A percentile compares a stretch with the other conserved stretches of the same genome.
Evolutionary conservation across 2,888 invertebrate species (phyloP).

Genomic region (Drosophila longiperda): DNA sequence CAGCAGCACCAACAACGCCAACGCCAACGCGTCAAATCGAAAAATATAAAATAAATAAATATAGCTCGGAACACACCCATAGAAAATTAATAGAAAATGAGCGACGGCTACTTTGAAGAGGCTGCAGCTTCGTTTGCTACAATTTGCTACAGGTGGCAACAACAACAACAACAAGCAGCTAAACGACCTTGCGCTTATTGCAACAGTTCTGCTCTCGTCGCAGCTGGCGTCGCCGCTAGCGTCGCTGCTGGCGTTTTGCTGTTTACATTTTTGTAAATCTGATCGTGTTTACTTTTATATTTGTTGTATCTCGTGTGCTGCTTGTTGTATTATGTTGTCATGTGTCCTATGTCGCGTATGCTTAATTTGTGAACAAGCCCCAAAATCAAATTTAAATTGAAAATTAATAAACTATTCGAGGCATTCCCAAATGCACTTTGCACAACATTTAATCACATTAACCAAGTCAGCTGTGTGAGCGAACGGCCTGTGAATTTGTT

Average conservation of each 20-base stretch:
- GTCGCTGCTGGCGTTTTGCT: conserved; percentile 39
- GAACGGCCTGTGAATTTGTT: conserved; percentile 59
- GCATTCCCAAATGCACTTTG: conserved; percentile 64
- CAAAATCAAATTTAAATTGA: conserved; percentile 8
- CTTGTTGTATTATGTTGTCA: conserved; percentile 22
- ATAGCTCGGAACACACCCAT: conserved; percentile 63
- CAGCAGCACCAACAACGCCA: conserved; percentile 26
- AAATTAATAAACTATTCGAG: conserved; percentile 17
- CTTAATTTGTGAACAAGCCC: conserved; percentile 49
- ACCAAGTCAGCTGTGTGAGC: conserved; percentile 44
- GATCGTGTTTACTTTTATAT: conserved; percentile 39
- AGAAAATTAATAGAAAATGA: conserved; percentile 54
- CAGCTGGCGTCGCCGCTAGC: conserved; percentile 37
- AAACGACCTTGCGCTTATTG: conserved; percentile 80
- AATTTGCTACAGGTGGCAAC: conserved; percentile 70
- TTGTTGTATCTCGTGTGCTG: conserved; percentile 16
- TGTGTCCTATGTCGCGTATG: conserved; percentile 48
- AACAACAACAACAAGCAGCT: conserved; percentile 29
- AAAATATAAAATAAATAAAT: conserved; percentile 12
- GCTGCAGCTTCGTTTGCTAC: conserved; percentile 65
- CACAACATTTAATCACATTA: conserved; percentile 79
- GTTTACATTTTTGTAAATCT: conserved; percentile 30
- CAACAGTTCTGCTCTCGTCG: conserved; percentile 42
- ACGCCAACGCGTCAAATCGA: conserved; percentile 56
- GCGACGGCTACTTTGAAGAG: conserved; percentile 56